Conservation (phyloP, 2,888 invertebrate species). For the Catonia carolina region DNA sequence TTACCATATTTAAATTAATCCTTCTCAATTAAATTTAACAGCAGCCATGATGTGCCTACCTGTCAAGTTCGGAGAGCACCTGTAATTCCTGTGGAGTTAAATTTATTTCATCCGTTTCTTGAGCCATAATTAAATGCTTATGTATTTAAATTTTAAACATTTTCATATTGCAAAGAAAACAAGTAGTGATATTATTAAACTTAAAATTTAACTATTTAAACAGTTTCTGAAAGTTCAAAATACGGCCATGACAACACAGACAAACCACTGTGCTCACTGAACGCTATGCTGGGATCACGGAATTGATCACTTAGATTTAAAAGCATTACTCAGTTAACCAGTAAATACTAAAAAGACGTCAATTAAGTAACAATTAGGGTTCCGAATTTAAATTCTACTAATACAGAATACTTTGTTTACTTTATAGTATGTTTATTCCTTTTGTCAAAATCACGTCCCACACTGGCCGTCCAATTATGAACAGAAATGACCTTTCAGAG, state of each 20-base stretch:
- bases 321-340: too few relatives aligned
- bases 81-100: conserved; percentile 77
- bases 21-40: too few relatives aligned
- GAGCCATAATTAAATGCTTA: conserved; percentile 41
- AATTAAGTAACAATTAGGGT: too few relatives aligned
- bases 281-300: conserved; percentile 13
- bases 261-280: conserved; percentile 9
- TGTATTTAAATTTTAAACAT: background rate
- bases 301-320: background rate
- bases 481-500: conserved; percentile 24
- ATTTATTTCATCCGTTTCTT: conserved; percentile 60
- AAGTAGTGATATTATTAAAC: background rate
- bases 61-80: conserved; percentile 80
- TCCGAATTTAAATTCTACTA: too few relatives aligned
- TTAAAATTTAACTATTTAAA: background rate
- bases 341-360: too few relatives aligned
- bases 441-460: too few relatives aligned
- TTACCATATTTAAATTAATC: too few relatives aligned
- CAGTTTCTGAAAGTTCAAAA: conserved; percentile 10
- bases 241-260: conserved; percentile 7
- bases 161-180: background rate
- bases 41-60: conserved; percentile 48
- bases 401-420: too few relatives aligned
- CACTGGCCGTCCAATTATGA: conserved; percentile 7
- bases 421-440: too few relatives aligned